These are phyloP conservation scores for Zaprionus africanus DNA, from an alignment of 1,140 invertebrate species.

Conservation along the genomic window DNA sequence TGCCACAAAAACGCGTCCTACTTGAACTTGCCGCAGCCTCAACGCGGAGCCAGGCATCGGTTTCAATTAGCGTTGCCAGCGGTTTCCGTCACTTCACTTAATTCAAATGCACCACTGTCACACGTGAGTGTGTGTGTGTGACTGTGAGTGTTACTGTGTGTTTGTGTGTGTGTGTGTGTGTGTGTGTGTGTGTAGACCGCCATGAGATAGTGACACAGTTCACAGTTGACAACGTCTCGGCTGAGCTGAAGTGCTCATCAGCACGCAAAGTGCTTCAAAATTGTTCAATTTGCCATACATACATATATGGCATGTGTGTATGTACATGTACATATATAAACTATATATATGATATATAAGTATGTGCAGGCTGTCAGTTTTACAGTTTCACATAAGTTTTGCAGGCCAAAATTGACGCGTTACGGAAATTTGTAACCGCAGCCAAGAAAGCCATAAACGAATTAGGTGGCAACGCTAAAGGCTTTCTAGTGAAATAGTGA, in stretches of 20 bases:
- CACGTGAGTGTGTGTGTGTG: not conserved
- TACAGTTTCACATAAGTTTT: not conserved
- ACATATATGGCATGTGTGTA: not conserved
- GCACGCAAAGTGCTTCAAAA: conserved; percentile 16
- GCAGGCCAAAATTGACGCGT: not conserved
- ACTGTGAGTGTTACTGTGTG: not conserved
- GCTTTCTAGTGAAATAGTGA: not conserved
- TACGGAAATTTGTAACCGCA: not conserved
- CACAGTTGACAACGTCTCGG: conserved; percentile 15
- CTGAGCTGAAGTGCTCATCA: conserved; percentile 4
- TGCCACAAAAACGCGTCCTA: conserved; percentile 21
- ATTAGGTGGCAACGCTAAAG: not conserved
- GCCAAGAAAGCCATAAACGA: not conserved
- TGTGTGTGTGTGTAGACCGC: not conserved
- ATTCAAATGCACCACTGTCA: conserved; percentile 24
- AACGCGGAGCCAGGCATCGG: conserved; percentile 11
- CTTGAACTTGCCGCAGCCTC: conserved; percentile 2
- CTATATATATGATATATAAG: not conserved
- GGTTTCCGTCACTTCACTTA: conserved; percentile 16
- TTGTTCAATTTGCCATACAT: not conserved
- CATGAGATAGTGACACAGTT: conserved; percentile 6
- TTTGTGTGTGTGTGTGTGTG: not conserved
- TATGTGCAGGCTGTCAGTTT: not conserved
- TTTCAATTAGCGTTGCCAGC: conserved; percentile 40
- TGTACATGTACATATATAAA: not conserved